Evolutionary conservation across 2,797 vertebrate species (phyloP), one percentile per base, ranked within the genome.

Genomic region (Lacerta viridis): DNA sequence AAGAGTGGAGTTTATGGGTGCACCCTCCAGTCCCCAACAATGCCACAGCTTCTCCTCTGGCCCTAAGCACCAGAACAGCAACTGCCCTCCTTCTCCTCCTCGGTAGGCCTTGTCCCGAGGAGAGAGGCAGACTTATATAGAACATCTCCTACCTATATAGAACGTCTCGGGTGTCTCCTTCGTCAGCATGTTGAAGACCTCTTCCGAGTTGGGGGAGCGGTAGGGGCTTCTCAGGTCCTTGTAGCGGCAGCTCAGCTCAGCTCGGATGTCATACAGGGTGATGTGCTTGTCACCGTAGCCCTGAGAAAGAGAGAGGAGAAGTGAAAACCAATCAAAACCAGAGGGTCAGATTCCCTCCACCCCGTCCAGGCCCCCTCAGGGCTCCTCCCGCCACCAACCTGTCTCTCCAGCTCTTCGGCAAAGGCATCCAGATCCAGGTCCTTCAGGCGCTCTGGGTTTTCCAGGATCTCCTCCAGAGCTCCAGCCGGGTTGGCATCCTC

Each of bases 121-220:
- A n/a, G 17, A 50, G 50, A 55, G 50, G 1, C 39, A 87, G 97
- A 99, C 99, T 99, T n/a, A 99, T 99, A 93, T 99, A 99, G 97
- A 99, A 99, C 7, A 98, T 99, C 95, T 99, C 39, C 88, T 97
- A 99, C 99, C 99, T n/a, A 99, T 99, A 93, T 99, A 99, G 97
- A 99, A 99, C 6, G 98, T 99, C 95, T 99, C 99, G 7, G 99
- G 99, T 1, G 99, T 99, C 95, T 99, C 99, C 97, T 99, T 99
- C 91, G 99, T 99, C 94, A 99, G 97, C 97, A 99, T 96, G 91
- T 99, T 99, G 96, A 99, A 99, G 94, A 99, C 98, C 92, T 99
- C 99, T 92, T 99, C 99, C 0, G 99, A 99, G 96, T 99, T 99
- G 69, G 99, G 97, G 84, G 98, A 97, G 90, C 99, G 97, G 96